A percentile compares a stretch with the other conserved stretches of the same genome.
Conservation (phyloP, 2,888 invertebrate genomes). For the Eucera pruinosa region DNA sequence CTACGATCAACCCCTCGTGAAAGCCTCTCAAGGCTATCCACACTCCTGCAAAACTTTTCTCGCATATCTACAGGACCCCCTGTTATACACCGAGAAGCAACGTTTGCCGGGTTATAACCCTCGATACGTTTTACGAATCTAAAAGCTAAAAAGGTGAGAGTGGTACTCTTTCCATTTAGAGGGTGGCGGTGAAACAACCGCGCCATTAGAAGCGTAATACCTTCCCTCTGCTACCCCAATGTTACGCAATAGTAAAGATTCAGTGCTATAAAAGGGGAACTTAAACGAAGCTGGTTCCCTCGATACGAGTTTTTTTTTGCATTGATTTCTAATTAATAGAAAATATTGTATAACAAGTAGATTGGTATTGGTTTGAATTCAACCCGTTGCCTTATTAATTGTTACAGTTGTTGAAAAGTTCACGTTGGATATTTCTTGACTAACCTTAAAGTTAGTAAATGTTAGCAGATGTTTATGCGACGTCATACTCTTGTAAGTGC, state of each 20-base stretch:
- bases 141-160: slow-evolving; percentile 2
- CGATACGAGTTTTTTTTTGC: background rate
- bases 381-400: no score
- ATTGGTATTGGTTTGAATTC: no score
- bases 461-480: no score
- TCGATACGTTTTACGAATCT: slow-evolving; percentile 20
- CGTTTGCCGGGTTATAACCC: slow-evolving; percentile 25
- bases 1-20: slow-evolving; percentile 30
- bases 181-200: background rate
- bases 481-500: no score
- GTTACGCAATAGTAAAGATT: no score
- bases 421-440: no score
- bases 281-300: no score
- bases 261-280: no score
- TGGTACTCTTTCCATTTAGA: slow-evolving; percentile 6
- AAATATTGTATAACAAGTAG: background rate
- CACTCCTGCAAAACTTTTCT: slow-evolving; percentile 15
- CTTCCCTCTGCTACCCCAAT: no score
- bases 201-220: background rate
- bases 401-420: no score
- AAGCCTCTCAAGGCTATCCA: slow-evolving; percentile 36
- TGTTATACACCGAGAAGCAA: background rate
- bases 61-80: slow-evolving; percentile 8
- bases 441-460: no score
- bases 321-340: background rate